These are phyloP conservation scores for Oasisia sp. DNA, from an alignment of 2,888 invertebrate genomes.

Conservation along the genomic window DNA sequence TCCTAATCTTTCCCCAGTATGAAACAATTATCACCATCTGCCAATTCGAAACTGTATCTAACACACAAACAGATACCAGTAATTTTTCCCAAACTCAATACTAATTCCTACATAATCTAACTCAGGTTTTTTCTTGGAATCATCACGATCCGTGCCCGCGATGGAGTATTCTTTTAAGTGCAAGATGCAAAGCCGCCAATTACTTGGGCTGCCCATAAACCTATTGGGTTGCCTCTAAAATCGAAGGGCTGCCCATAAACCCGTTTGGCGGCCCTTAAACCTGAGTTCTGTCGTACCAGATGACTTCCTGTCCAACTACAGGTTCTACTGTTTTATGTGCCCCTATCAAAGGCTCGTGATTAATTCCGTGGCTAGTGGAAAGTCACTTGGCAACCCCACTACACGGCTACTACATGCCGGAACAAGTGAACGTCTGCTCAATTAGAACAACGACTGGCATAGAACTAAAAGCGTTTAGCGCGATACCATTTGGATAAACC, in stretches of 20 bases:
- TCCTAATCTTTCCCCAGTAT: background rate
- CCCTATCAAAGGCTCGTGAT: background rate
- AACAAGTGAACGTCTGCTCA: background rate
- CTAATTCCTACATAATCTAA: background rate
- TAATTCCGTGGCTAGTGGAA: background rate
- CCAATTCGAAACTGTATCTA: background rate
- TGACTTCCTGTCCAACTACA: background rate
- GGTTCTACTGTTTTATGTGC: background rate
- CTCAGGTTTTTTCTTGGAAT: constrained; percentile 4
- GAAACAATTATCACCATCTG: background rate
- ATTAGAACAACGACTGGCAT: background rate
- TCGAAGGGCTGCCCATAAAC: background rate
- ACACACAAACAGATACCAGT: background rate
- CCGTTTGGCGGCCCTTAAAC: background rate
- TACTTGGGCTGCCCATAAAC: constrained; percentile 5
- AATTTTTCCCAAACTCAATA: constrained; percentile 4
- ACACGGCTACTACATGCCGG: background rate
- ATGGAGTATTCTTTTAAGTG: background rate
- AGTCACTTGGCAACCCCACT: background rate
- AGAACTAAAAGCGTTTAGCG: background rate
- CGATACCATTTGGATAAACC: background rate
- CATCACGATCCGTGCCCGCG: background rate
- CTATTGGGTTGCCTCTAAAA: constrained; percentile 4
- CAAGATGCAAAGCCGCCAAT: background rate
- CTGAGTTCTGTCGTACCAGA: background rate